phyloP scores from a whole-genome alignment of 2,113 vertebrate genomes.

The Lycaon pictus region DNA sequence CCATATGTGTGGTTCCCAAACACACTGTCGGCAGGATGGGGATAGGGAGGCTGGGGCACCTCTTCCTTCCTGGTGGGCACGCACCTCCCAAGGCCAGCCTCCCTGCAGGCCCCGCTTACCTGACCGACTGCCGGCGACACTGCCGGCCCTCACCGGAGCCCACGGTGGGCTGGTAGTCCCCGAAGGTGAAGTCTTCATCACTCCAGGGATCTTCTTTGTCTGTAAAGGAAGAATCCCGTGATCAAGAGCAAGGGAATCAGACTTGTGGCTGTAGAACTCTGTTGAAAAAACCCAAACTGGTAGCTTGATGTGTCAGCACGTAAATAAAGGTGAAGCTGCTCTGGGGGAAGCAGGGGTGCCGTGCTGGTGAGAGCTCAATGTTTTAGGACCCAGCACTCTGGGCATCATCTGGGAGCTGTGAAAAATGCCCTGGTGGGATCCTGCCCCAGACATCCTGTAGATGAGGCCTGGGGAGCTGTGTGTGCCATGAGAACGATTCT shows the following conservation, averaged over 20 bases:
- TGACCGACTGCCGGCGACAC: constrained; percentile 89
- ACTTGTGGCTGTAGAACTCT: background rate
- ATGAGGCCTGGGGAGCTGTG: rapidly evolving
- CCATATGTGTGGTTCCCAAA: rapidly evolving
- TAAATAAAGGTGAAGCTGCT: rapidly evolving
- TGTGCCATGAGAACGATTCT: background rate
- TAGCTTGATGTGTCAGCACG: rapidly evolving
- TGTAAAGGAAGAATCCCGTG: constrained; percentile 66
- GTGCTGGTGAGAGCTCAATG: background rate
- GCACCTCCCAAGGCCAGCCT: background rate
- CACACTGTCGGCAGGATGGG: rapidly evolving
- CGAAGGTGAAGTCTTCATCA: constrained; percentile 90
- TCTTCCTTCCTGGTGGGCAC: background rate
- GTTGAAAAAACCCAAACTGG: background rate
- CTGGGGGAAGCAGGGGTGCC: background rate
- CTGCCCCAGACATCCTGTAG: background rate
- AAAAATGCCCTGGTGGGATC: rapidly evolving
- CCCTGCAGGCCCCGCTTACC: constrained; percentile 82
- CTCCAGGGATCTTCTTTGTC: constrained; percentile 82
- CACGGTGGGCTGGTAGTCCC: constrained; percentile 92
- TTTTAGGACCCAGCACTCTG: rapidly evolving
- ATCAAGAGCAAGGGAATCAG: background rate
- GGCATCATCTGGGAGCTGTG: rapidly evolving
- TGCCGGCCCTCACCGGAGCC: constrained; percentile 87
- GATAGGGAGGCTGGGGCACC: no score